Evolutionary conservation across 1,140 invertebrate genomes (phyloP).

Genomic region (Ridgeia piscesae): DNA sequence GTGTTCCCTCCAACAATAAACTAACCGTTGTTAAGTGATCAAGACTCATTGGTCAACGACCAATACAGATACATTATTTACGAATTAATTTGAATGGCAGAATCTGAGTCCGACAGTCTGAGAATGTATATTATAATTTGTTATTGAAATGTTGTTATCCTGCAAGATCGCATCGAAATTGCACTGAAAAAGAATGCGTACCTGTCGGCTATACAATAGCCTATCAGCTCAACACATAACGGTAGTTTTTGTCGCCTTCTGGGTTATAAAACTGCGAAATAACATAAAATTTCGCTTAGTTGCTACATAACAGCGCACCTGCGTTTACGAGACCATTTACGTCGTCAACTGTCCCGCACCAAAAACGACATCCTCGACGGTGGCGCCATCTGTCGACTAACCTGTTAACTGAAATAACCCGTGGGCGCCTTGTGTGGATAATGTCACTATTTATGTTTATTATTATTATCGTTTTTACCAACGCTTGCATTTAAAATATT

Average conservation of each 20-base stretch:
- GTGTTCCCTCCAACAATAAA: too few species aligned
- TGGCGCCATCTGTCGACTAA: neutral
- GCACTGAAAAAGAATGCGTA: neutral
- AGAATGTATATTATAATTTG: too few species aligned
- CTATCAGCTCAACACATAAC: neutral
- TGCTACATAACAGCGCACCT: neutral
- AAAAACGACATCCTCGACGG: neutral
- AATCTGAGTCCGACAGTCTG: too few species aligned
- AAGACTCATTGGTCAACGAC: too few species aligned
- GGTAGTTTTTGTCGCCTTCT: neutral
- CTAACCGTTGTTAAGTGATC: too few species aligned
- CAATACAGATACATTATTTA: too few species aligned
- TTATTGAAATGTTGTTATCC: too few species aligned
- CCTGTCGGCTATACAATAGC: neutral
- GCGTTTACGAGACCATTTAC: neutral
- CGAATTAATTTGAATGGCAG: too few species aligned
- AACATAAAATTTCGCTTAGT: neutral
- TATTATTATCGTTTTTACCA: too few species aligned
- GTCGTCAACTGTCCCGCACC: slow-evolving; percentile 1
- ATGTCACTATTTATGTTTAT: too few species aligned
- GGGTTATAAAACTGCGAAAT: neutral
- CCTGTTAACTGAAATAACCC: neutral
- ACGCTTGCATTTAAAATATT: too few species aligned
- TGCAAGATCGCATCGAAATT: too few species aligned
- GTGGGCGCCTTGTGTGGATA: neutral